These are phyloP conservation scores for Gymnosoma rotundatum DNA, from an alignment of 2,888 invertebrate genomes.

Conservation along the genomic window DNA sequence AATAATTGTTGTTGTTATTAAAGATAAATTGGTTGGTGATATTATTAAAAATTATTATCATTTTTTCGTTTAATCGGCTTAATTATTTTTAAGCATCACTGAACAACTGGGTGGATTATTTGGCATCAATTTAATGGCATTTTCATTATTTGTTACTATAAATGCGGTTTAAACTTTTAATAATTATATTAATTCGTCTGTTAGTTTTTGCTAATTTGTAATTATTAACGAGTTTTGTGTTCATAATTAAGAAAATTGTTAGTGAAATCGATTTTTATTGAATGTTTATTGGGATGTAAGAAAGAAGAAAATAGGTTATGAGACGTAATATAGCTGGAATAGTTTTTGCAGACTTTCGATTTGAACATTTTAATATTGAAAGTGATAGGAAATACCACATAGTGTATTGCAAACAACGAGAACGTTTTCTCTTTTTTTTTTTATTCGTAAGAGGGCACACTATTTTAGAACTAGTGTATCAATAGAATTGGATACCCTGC, in stretches of 20 bases:
- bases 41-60: conserved; percentile 12
- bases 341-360: no score
- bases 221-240: conserved; percentile 23
- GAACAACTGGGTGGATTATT: conserved; percentile 67
- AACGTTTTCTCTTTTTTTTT: no score
- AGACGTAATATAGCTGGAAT: no score
- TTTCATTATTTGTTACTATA: conserved; percentile 48
- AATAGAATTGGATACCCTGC: no score
- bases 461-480: no score
- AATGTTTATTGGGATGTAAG: background rate
- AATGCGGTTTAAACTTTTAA: conserved; percentile 16
- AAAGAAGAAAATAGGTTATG: no score
- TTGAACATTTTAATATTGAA: no score
- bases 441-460: no score
- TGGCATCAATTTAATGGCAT: conserved; percentile 57
- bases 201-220: conserved; percentile 29
- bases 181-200: background rate
- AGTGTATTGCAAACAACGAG: no score
- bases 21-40: conserved; percentile 55
- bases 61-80: conserved; percentile 60
- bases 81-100: conserved; percentile 67
- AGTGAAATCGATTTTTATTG: conserved; percentile 7
- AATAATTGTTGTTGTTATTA: conserved; percentile 38
- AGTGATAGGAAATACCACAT: no score
- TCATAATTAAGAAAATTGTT: background rate